Percentiles rank a stretch among this genome's conserved stretches.
Conservation (phyloP, 2,113 vertebrate species). For the Crotalus helleri region DNA sequence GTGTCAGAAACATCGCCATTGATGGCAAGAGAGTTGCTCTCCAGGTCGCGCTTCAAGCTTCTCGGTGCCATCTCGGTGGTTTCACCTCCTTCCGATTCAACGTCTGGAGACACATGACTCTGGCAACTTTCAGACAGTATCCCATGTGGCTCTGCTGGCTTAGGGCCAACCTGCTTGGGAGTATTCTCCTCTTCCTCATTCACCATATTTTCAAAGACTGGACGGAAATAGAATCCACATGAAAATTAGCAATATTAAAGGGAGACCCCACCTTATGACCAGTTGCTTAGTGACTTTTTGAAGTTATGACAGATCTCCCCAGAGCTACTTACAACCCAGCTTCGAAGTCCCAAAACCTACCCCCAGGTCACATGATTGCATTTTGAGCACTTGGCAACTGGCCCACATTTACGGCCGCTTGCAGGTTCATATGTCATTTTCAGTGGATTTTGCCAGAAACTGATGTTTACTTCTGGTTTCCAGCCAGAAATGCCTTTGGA, state of each 20-base stretch:
- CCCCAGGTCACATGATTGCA: background rate
- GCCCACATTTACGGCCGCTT: background rate
- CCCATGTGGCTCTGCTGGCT: background rate
- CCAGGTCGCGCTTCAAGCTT: background rate
- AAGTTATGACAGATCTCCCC: background rate
- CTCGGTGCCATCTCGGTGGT: background rate
- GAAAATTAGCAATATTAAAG: background rate
- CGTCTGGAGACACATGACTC: background rate
- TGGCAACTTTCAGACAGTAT: background rate
- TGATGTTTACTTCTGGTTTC: background rate
- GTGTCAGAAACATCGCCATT: background rate
- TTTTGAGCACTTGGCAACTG: background rate
- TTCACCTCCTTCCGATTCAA: background rate
- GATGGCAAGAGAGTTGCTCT: background rate
- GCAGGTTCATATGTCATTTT: background rate
- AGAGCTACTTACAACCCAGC: background rate
- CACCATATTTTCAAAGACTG: slow-evolving; percentile 18
- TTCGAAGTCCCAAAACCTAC: background rate
- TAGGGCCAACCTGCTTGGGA: background rate
- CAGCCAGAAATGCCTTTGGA: background rate
- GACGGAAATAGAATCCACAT: background rate
- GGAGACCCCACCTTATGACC: background rate
- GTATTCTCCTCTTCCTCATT: slow-evolving; percentile 17
- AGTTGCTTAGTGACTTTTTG: background rate
- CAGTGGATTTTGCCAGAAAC: background rate